These are phyloP conservation scores for Amphiura filiformis DNA, from an alignment of 35 echinoderm and acorn worm species.

Conservation along the genomic window DNA sequence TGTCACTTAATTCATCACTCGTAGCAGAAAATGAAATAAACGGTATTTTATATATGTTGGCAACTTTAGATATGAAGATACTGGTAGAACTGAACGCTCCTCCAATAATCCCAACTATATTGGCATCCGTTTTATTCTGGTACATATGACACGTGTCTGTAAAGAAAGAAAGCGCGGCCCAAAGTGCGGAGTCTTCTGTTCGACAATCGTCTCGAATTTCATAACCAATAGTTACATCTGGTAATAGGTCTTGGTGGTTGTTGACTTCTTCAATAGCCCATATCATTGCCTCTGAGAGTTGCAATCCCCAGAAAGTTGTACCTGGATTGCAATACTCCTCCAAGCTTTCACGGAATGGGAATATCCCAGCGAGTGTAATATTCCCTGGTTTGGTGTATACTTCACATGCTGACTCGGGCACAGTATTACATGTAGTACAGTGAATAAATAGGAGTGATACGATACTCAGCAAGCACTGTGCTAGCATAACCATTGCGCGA, in stretches of 20 bases:
- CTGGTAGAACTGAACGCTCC: constrained; percentile 20
- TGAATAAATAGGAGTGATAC: too few species aligned
- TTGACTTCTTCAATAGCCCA: constrained; percentile 42
- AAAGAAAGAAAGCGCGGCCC: not conserved
- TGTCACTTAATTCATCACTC: constrained; percentile 41
- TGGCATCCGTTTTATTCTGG: not conserved
- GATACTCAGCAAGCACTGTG: too few species aligned
- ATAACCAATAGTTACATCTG: constrained; percentile 38
- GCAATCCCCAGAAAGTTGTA: not conserved
- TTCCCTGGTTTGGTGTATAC: not conserved
- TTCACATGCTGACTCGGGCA: not conserved
- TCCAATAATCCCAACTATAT: constrained; percentile 16
- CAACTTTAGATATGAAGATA: not conserved
- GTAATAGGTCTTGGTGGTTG: constrained; percentile 4
- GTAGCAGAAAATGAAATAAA: constrained; percentile 27
- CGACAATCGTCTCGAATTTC: constrained; percentile 42
- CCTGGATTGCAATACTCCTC: not conserved
- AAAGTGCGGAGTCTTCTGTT: not conserved
- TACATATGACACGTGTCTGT: not conserved
- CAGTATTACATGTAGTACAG: not conserved
- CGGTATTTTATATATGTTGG: not conserved
- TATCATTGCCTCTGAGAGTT: constrained; percentile 16
- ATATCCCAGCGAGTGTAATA: not conserved
- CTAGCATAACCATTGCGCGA: too few species aligned
- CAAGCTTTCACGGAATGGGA: not conserved